Evolutionary conservation across 2,113 vertebrate genomes (phyloP), one percentile per base, ranked within the genome.

Genomic region (Aldabrachelys gigantea): DNA sequence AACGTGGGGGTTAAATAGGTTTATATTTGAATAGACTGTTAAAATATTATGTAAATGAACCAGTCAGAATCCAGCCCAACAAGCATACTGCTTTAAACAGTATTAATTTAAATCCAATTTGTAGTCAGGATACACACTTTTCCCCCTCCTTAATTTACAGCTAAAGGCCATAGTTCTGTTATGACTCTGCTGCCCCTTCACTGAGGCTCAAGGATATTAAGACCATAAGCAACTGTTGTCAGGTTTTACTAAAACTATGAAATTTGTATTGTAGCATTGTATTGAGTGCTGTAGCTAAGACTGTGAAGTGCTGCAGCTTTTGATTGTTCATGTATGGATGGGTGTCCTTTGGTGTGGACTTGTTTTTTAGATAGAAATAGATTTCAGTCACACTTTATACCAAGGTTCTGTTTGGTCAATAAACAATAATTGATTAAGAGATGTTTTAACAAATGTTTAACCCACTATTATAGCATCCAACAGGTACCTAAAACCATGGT

Each of bases 211-310:
- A 22, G 6, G 4, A 72, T 82, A n/a, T 59, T 69, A 92, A 91
- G 95, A 95, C 16, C 31, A 10, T 0, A 3, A 87, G 84, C 44
- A 82, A 19, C 65, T 21, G 8, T 84, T 84, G 13, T 9, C 82
- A 76, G 49, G 12, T 78, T 94, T 88, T 82, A 47, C 57, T 84
- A 79, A 95, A 91, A 88, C 29, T 0, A 0, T 10, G 6, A 9
- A 89, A 35, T 4, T 92, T 84, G 2, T 65, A n/a, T 82, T 52
- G 59, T 8, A 87, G 8, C 14, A 1, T 29, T 88, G 14, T 53
- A 86, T 85, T 79, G 44, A 93, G 84, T 88, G 50, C 31, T 88
- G 44, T 82, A 92, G 54, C 94, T 96, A 94, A 95, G 53, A n/a
- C 4, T 91, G 80, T 93, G 29, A 49, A 80, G 72, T 96, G n/a